phyloP scores from a whole-genome alignment of 2,113 vertebrate species.

The Pluvianellus socialis region DNA sequence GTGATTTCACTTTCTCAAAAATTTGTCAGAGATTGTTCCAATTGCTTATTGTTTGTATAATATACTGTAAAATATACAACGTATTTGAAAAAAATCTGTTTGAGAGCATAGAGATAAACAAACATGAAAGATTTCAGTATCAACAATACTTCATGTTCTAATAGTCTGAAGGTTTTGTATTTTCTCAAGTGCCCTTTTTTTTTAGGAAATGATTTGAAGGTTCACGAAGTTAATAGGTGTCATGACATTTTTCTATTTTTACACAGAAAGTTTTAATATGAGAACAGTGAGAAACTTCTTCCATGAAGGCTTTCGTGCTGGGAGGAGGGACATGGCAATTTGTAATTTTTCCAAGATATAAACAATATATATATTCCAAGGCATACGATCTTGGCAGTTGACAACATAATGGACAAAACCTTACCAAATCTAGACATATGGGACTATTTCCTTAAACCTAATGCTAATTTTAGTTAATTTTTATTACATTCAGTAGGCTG shows the following conservation, averaged over 20 bases:
- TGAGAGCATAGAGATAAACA: background rate
- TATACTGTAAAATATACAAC: background rate
- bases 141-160: background rate
- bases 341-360: background rate
- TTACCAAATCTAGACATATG: background rate
- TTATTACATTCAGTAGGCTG: background rate
- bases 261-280: background rate
- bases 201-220: background rate
- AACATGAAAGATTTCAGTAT: background rate
- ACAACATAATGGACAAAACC: background rate
- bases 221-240: background rate
- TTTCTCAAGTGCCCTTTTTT: background rate
- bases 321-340: background rate
- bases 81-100: background rate
- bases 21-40: background rate
- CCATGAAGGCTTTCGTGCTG: background rate
- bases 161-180: background rate
- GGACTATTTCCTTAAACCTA: background rate
- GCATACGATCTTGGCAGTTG: background rate
- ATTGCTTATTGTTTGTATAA: background rate
- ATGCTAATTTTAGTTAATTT: background rate
- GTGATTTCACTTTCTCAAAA: background rate
- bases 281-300: constrained; percentile 1
- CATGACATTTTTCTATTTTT: background rate
- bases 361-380: background rate